Base-by-base conservation (phyloP, 2,888 invertebrate species). In the Troides oblongomaculatus region DNA sequence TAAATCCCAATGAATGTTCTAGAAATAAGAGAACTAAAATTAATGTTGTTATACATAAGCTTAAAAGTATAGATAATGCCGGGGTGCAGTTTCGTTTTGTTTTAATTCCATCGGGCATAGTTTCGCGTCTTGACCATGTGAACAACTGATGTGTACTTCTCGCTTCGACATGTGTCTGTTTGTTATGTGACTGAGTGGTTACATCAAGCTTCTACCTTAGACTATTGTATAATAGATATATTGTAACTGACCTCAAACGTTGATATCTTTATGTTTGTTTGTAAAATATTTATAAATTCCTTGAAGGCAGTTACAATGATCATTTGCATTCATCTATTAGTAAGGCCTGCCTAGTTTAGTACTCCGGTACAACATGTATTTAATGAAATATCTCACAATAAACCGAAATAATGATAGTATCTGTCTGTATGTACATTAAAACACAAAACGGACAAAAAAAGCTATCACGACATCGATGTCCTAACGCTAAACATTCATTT, bases 401-500 rank as follows among this genome's bases (percentile, higher is more conserved):
- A 25, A 14, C 8, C 12, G 21, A 39, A 65, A 64, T 23, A 58
- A 71, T 63, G 65, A 25, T 50, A 53, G 57, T 62, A 60, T 30
- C 68, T 66, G 59, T 68, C 75, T 80, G 81, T 81, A 85, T 79
- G 83, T 62, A 71, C 70, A 70, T 50, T 64, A 23, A 64, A 84
- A 83, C 77, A 78, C 77, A 77, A 81, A 76, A 79, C 62, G 43
- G 62, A 36, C 62, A 77, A 77, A 39, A 39, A 80, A 85, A 87
- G 84, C 90, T 91, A 90, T 84, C 87, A 92, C 90, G 90, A 92
- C 92, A 92, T 82, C 86, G 69, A 91, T 75, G 84, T 84, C 84
- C 90, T 91, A 92, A 82, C 73, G 76, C 89, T 89, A 89, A 85
- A 90, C 90, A 85, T 87, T 87, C 84, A 84, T 66, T 73, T 82